A percentile compares a stretch with the other conserved stretches of the same genome.
Conservation (phyloP, 64 coral and sea anemone species). For the Cladopsammia gracilis region DNA sequence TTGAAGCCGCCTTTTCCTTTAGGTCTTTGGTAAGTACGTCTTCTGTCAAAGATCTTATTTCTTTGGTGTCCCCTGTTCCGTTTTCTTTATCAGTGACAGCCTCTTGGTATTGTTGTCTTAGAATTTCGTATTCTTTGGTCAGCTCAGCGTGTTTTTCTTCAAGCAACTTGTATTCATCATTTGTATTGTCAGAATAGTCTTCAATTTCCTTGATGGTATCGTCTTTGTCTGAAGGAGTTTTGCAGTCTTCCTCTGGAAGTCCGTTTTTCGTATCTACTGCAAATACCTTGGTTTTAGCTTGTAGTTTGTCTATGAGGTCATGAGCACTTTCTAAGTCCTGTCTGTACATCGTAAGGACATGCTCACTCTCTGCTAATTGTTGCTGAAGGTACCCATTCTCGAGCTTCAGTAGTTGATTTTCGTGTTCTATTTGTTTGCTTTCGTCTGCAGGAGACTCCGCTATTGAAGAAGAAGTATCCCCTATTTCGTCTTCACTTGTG, state of each 20-base stretch:
- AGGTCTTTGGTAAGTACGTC: background rate
- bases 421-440: constrained; percentile 40
- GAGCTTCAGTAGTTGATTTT: constrained; percentile 44
- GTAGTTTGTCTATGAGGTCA: constrained; percentile 48
- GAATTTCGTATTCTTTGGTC: constrained; percentile 45
- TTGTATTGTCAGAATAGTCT: constrained; percentile 1
- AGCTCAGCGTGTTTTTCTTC: constrained; percentile 52
- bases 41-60: background rate
- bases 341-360: constrained; percentile 61
- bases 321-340: constrained; percentile 65
- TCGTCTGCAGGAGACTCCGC: constrained; percentile 45
- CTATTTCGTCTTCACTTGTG: constrained; percentile 49
- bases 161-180: constrained; percentile 24
- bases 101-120: constrained; percentile 23
- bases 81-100: constrained; percentile 13
- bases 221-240: constrained; percentile 42
- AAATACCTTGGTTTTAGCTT: background rate
- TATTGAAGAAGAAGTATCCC: constrained; percentile 48
- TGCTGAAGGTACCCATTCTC: constrained; percentile 74
- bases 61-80: background rate
- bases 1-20: background rate
- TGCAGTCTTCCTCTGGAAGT: constrained; percentile 12
- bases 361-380: constrained; percentile 50
- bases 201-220: constrained; percentile 34
- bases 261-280: background rate